Evolutionary conservation across 2,888 invertebrate species (phyloP), one percentile per base, ranked within the genome.

Genomic region (Brenthis daphne): DNA sequence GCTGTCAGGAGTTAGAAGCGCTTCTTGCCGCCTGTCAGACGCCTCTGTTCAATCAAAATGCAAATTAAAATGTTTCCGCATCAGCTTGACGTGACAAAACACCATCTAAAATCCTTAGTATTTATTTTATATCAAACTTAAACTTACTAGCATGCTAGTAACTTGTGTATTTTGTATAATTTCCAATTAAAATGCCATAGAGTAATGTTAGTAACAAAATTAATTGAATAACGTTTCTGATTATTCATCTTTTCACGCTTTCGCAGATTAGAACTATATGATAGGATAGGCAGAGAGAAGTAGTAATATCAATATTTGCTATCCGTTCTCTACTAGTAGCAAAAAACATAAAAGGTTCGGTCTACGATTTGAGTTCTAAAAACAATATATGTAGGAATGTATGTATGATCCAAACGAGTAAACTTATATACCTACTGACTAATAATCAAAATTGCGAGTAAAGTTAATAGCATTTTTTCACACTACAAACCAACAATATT

Each of bases 21-120:
- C 65, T 71, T 73, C 76, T 76, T 71, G 73, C 68, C 75, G 78
- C 75, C 79, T 75, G 77, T 73, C 79, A 78, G 79, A 76, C 82
- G 79, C 80, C 77, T 78, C 76, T 77, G 76, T 82, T 84, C 85
- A 82, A 85, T 85, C 83, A 85, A 85, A 85, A 86, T 86, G 85
- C 84, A 85, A 86, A 86, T 85, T 80, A 81, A 81, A 82, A 83
- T 79, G 80, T 80, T 79, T 79, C 80, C 79, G 76, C 79, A 78
- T 76, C 77, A 76, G 73, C 74, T 75, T 83, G 79, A 81, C 84
- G 80, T 81, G 78, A 81, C 82, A 80, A 77, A 81, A 80, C 79
- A 79, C 71, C 78, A 77, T 77, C 75, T 75, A 56, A 72, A 73
- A 58, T 74, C 60, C 69, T 73, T 77, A 75, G 76, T 79, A 79